These are phyloP conservation scores for Scophthalmus maximus DNA, from an alignment of 2,113 vertebrate genomes.

Conservation along the genomic window DNA sequence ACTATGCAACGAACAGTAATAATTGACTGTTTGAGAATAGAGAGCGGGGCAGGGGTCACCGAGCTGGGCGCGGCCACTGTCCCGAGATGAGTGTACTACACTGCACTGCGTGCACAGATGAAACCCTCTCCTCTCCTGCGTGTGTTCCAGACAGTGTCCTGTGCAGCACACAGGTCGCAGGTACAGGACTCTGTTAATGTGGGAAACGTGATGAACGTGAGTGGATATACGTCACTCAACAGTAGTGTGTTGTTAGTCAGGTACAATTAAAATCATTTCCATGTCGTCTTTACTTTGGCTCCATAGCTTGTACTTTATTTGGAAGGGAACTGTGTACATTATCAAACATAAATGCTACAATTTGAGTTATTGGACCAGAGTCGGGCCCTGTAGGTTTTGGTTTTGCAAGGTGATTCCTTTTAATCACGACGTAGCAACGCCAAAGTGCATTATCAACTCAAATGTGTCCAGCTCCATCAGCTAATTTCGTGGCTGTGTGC, in stretches of 20 bases:
- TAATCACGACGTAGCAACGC: not conserved
- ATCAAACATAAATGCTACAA: too few relatives aligned
- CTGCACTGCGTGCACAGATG: not conserved
- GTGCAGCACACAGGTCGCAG: not conserved
- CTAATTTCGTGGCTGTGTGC: not conserved
- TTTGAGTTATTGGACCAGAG: too few relatives aligned
- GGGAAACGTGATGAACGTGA: not conserved
- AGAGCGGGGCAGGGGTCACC: conserved; percentile 34
- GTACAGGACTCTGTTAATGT: not conserved
- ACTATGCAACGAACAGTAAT: conserved; percentile 64
- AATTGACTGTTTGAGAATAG: conserved; percentile 59
- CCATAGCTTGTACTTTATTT: too few relatives aligned
- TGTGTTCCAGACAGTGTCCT: not conserved
- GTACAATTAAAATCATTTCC: too few relatives aligned
- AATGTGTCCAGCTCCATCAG: not conserved
- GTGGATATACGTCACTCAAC: too few relatives aligned
- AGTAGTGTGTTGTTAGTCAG: too few relatives aligned
- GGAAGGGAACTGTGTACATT: too few relatives aligned
- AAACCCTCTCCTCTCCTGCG: conserved; percentile 8
- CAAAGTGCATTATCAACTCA: not conserved
- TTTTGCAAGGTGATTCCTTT: not conserved
- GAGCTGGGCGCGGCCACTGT: conserved; percentile 23
- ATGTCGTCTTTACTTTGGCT: too few relatives aligned
- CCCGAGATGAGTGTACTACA: conserved; percentile 44
- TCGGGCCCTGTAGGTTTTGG: not conserved